Evolutionary conservation across 2,888 invertebrate species (phyloP).

Genomic region (Aspidiotus rigidus): DNA sequence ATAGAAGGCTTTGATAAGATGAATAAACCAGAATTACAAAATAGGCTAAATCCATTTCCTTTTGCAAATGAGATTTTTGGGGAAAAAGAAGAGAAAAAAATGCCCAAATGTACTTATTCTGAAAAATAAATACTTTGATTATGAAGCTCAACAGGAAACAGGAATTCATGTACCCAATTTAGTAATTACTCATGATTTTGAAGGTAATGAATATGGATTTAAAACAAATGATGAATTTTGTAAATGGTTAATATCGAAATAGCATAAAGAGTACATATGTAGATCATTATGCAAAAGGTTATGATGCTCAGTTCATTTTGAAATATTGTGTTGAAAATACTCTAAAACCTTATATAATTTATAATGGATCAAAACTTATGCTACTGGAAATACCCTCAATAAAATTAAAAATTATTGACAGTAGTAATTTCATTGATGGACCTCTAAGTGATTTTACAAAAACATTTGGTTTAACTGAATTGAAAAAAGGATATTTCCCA

Average conservation of each 20-base stretch:
- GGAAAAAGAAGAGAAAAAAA: slow-evolving; percentile 6
- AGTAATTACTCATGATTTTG: slow-evolving; percentile 35
- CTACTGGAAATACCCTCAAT: too few relatives aligned
- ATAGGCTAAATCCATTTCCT: slow-evolving; percentile 13
- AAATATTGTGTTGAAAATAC: too few relatives aligned
- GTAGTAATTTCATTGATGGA: too few relatives aligned
- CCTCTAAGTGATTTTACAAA: too few relatives aligned
- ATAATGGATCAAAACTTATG: too few relatives aligned
- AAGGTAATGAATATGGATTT: slow-evolving; percentile 34
- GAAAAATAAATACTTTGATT: slow-evolving; percentile 35
- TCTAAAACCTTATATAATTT: too few relatives aligned
- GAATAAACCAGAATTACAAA: slow-evolving; percentile 11
- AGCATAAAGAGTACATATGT: slow-evolving; percentile 35
- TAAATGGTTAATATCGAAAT: slow-evolving; percentile 24
- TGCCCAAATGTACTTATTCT: slow-evolving; percentile 31
- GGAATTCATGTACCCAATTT: slow-evolving; percentile 12
- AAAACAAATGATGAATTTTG: slow-evolving; percentile 27
- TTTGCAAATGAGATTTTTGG: slow-evolving; percentile 13
- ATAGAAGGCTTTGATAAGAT: slow-evolving; percentile 11
- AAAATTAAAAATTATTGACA: too few relatives aligned
- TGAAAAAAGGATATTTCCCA: too few relatives aligned
- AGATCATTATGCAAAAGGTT: too few relatives aligned
- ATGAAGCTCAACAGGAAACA: slow-evolving; percentile 34
- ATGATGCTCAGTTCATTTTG: too few relatives aligned
- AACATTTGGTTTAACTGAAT: too few relatives aligned